A percentile compares a stretch with the other conserved stretches of the same genome.
These are phyloP conservation scores for Chrysolina oricalcia DNA, from an alignment of 2,888 invertebrate genomes.

Conservation along the genomic window DNA sequence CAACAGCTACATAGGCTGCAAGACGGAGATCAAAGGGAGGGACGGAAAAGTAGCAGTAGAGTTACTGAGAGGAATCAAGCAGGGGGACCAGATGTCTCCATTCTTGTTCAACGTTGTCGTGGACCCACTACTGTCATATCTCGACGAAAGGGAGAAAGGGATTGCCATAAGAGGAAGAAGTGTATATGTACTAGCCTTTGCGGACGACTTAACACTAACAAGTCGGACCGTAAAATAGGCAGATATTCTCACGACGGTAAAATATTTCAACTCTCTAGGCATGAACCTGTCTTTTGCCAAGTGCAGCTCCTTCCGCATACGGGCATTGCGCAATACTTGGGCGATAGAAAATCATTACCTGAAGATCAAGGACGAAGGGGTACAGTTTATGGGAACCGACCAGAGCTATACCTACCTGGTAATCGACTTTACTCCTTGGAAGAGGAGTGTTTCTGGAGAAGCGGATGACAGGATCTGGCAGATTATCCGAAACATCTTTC, in stretches of 20 bases:
- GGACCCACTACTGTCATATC: constrained; percentile 56
- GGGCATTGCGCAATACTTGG: constrained; percentile 51
- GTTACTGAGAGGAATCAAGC: constrained; percentile 65
- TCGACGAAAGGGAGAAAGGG: constrained; percentile 44
- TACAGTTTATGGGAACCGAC: constrained; percentile 49
- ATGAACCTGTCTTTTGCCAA: constrained; percentile 42
- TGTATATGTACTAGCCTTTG: constrained; percentile 64
- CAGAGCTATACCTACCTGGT: constrained; percentile 61
- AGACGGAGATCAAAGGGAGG: background rate
- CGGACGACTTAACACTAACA: constrained; percentile 65
- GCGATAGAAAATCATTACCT: constrained; percentile 56
- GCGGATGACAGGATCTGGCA: constrained; percentile 8
- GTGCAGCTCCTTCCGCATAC: constrained; percentile 36
- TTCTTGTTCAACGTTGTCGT: constrained; percentile 65
- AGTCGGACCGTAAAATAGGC: constrained; percentile 42
- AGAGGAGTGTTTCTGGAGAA: constrained; percentile 28
- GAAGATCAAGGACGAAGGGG: constrained; percentile 43
- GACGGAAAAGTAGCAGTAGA: constrained; percentile 44
- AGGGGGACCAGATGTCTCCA: constrained; percentile 66
- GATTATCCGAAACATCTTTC: constrained; percentile 19
- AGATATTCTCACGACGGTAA: background rate
- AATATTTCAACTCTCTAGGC: constrained; percentile 57
- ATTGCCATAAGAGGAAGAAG: background rate
- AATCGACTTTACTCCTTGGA: constrained; percentile 34
- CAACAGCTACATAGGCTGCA: constrained; percentile 21